phyloP scores from a whole-genome alignment of 1,140 invertebrate genomes.

The Thaumatotibia leucotreta region DNA sequence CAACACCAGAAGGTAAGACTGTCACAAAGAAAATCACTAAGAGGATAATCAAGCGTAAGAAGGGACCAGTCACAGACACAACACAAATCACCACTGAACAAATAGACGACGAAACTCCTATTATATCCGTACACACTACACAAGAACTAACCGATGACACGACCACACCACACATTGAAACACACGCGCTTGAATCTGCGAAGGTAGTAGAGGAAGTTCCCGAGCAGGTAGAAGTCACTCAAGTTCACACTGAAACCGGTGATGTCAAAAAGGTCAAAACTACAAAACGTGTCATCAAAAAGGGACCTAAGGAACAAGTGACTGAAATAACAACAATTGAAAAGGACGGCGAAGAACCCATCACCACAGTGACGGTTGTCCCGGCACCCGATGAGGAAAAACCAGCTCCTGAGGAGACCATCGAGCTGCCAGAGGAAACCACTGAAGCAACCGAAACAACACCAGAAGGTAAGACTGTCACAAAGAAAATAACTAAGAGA shows the following conservation, averaged over 20 bases:
- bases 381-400: slow-evolving; percentile 23
- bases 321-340: slow-evolving; percentile 62
- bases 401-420: slow-evolving; percentile 18
- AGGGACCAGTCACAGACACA: slow-evolving; percentile 30
- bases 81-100: slow-evolving; percentile 52
- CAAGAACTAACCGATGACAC: slow-evolving; percentile 18
- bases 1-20: slow-evolving; percentile 22
- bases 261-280: slow-evolving; percentile 55
- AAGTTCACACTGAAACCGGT: slow-evolving; percentile 48
- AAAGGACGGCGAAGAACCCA: slow-evolving; percentile 24
- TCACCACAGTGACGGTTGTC: neutral
- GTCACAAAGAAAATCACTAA: slow-evolving; percentile 45
- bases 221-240: slow-evolving; percentile 32
- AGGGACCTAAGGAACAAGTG: slow-evolving; percentile 47
- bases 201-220: slow-evolving; percentile 21
- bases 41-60: slow-evolving; percentile 43
- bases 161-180: slow-evolving; percentile 3
- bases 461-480: neutral
- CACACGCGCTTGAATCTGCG: neutral
- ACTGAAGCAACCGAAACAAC: slow-evolving; percentile 45
- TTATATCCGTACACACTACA: slow-evolving; percentile 36
- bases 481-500: neutral
- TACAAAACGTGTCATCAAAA: slow-evolving; percentile 63
- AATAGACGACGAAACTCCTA: slow-evolving; percentile 37
- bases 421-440: slow-evolving; percentile 29